Evolutionary conservation across 2,113 vertebrate genomes (phyloP), one percentile per base, ranked within the genome.

Genomic region (Sarotherodon lohbergeri): DNA sequence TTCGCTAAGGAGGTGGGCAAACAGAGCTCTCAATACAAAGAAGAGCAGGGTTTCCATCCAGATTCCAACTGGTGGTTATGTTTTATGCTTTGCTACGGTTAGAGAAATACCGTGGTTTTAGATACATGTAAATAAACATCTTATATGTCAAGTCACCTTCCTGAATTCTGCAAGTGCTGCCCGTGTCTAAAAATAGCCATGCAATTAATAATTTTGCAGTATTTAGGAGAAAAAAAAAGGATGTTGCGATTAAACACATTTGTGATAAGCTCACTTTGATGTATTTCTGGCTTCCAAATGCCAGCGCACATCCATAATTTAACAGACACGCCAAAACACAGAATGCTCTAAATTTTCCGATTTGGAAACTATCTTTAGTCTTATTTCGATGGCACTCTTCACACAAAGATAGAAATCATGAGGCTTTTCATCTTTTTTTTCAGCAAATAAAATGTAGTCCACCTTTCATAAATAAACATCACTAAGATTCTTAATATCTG

Each of bases 11-110:
- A 19, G 71, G 9, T 22, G 36, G 24, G 36, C 17, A 46, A 16
- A 16, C 22, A 0, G 17, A 76, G 68, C 14, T 17, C 43, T 29
- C 24, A 76, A 0, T 11, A 11, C 71, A 29, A 0, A 76, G 24
- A 48, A 19, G 43, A 76, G 24, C 24, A 76, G 71, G 9, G 24
- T 48, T 76, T 76, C 43, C 24, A 76, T 29, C 71, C 43, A 50
- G 3, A 76, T 19, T 19, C 43, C 43, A 27, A 50, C 16, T 48
- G 43, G 41, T 29, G 68, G 14, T 76, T 76, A 19, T 48, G 71
- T 76, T 19, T 63, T 63, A 36, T 48, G 24, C 9, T 76, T 29
- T 76, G 1, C 5, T 48, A 19, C 5, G 9, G 41, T 48, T 17
- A 11, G 14, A 19, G 24, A 11, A 76, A 76, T 27, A 73, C 39